Evolutionary conservation across 2,888 invertebrate genomes (phyloP), one percentile per base, ranked within the genome.

Genomic region (Drosophila nigricruria): DNA sequence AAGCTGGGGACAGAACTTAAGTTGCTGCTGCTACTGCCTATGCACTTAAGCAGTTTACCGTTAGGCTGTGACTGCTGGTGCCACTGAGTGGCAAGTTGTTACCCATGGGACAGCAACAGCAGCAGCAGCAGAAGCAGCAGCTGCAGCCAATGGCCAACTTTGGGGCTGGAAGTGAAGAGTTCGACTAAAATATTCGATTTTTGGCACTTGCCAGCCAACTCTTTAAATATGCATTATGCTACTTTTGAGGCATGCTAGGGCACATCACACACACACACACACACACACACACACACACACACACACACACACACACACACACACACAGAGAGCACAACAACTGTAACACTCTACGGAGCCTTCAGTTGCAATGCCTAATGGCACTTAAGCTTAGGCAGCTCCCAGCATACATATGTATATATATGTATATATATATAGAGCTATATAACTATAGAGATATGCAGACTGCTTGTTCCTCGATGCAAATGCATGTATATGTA

Each of bases 181-280:
- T 61, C 23, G 79, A 72, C 71, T 72, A 85, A 85, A 79, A 78
- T 82, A 88, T 88, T 84, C 88, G 83, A 84, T 88, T 86, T 85
- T 88, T 85, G 83, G 87, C 84, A 88, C 88, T 86, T 88, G 73
- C 87, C 88, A 77, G 74, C 63, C 73, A 88, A 73, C 84, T 88
- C 87, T 88, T 85, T 86, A 85, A 85, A 88, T 88, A 85, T 85
- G 88, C 83, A 88, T 85, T 85, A 85, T 88, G 83, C 70, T 79
- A 73, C 88, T 77, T 83, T 76, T 81, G 75, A 73, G 73, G 73
- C 85, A 86, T 73, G 72, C 52, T 67, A 36, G 32, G 25, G 20
- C 47, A 62, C 25, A 63, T 34, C 8, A 74, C 43, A 73, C 52
- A 59, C 36, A 56, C 20, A 42, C 30, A 30, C 30, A 30, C 30